Evolutionary conservation across 2,888 invertebrate species (phyloP).

Genomic region (Petrophora chlorosata): DNA sequence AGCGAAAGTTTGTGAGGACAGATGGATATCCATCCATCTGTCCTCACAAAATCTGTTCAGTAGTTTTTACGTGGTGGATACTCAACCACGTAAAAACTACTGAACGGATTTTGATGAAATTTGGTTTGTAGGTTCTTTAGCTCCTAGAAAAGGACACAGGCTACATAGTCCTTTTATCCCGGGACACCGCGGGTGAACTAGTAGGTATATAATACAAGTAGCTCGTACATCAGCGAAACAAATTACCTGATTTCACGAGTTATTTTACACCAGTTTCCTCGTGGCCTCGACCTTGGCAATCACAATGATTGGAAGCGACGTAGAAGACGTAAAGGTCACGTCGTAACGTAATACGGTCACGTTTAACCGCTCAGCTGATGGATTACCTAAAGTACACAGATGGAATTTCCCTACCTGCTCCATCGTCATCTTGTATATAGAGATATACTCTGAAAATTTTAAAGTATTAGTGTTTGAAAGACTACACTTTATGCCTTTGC

Average conservation of each 20-base stretch:
- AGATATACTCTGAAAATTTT: background rate
- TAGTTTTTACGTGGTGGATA: too few species aligned
- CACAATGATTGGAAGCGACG: conserved; percentile 18
- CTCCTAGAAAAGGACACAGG: too few species aligned
- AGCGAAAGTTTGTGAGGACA: too few species aligned
- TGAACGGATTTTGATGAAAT: too few species aligned
- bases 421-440: background rate
- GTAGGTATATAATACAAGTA: background rate
- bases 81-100: too few species aligned
- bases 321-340: conserved; percentile 13
- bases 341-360: conserved; percentile 18
- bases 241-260: conserved; percentile 5
- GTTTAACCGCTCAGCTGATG: conserved; percentile 14
- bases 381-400: conserved; percentile 1
- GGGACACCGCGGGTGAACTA: too few species aligned
- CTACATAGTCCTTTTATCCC: too few species aligned
- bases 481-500: too few species aligned
- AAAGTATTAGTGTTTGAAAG: too few species aligned
- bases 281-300: conserved; percentile 18
- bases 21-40: too few species aligned
- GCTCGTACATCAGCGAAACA: background rate
- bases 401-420: background rate
- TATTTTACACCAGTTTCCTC: conserved; percentile 15
- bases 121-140: too few species aligned
- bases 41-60: too few species aligned